A percentile compares a stretch with the other conserved stretches of the same genome.
Conservation (phyloP, 1,140 invertebrate species). For the Ooceraea biroi region DNA sequence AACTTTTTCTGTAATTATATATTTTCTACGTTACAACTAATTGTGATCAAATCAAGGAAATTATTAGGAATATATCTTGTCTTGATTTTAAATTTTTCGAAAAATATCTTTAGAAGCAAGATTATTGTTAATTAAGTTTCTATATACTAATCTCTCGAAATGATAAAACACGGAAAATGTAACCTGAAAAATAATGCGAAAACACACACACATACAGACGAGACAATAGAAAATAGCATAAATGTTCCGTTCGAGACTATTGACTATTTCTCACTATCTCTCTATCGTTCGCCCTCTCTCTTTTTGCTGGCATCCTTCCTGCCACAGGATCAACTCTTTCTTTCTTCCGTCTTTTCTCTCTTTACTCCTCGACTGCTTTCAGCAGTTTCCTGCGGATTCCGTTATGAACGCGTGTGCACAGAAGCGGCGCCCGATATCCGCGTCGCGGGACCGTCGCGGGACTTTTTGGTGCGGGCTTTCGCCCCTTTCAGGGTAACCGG, state of each 20-base stretch:
- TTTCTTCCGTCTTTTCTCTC: constrained; percentile 46
- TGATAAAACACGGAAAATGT: not conserved
- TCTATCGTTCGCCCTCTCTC: not conserved
- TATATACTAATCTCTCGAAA: not conserved
- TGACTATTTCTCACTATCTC: not conserved
- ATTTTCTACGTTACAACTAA: too few species aligned
- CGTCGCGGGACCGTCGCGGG: constrained; percentile 29
- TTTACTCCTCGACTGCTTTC: constrained; percentile 28
- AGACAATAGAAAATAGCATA: not conserved
- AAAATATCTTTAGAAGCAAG: not conserved
- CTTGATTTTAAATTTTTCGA: not conserved
- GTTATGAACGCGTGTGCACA: constrained; percentile 60
- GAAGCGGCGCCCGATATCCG: constrained; percentile 67
- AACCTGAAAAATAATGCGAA: constrained; percentile 15
- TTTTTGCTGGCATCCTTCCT: constrained; percentile 43
- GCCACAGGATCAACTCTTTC: constrained; percentile 21
- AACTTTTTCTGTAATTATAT: not conserved
- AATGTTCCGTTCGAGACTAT: not conserved
- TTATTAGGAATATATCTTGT: not conserved
- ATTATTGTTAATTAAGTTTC: constrained; percentile 4
- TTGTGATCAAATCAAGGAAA: too few species aligned
- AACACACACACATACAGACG: not conserved
- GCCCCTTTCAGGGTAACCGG: constrained; percentile 54
- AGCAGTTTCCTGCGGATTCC: constrained; percentile 59
- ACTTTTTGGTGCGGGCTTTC: constrained; percentile 53